Percentiles rank a stretch among this genome's conserved stretches.
Conservation (phyloP, 2,888 invertebrate genomes). For the Thera obeliscata region DNA sequence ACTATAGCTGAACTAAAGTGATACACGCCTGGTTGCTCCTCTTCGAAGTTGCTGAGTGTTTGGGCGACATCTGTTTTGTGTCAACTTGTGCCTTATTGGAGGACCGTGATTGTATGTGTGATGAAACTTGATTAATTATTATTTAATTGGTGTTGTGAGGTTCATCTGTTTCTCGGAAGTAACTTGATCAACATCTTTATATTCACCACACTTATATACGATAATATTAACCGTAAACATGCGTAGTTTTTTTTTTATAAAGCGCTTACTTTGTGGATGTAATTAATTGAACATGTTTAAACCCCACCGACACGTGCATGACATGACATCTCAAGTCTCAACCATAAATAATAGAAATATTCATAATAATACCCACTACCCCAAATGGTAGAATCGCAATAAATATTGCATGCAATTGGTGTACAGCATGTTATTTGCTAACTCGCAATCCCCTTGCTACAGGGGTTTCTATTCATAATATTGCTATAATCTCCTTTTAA, state of each 20-base stretch:
- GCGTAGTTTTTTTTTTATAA: background rate
- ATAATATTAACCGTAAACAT: no score
- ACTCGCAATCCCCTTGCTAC: conserved; percentile 64
- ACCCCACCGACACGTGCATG: conserved; percentile 25
- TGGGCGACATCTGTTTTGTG: conserved; percentile 44
- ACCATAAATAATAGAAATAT: conserved; percentile 52
- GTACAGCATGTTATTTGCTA: conserved; percentile 76
- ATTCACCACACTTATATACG: no score
- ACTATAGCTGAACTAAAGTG: conserved; percentile 4
- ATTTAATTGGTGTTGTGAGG: background rate
- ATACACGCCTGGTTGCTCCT: conserved; percentile 11
- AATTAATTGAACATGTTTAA: conserved; percentile 4
- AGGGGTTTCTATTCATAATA: conserved; percentile 77
- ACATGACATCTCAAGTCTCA: conserved; percentile 16
- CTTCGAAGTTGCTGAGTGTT: conserved; percentile 38
- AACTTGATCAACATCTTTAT: no score
- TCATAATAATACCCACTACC: conserved; percentile 70
- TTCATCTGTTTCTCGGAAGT: background rate
- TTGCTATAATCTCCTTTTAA: conserved; percentile 61
- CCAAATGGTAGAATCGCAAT: conserved; percentile 66
- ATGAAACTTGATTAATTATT: conserved; percentile 3
- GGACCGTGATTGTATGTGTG: conserved; percentile 13
- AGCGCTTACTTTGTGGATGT: conserved; percentile 9
- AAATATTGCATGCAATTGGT: conserved; percentile 76
- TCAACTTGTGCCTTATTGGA: conserved; percentile 34